phyloP scores from a whole-genome alignment of 2,888 invertebrate species.

The Bellardia pandia region DNA sequence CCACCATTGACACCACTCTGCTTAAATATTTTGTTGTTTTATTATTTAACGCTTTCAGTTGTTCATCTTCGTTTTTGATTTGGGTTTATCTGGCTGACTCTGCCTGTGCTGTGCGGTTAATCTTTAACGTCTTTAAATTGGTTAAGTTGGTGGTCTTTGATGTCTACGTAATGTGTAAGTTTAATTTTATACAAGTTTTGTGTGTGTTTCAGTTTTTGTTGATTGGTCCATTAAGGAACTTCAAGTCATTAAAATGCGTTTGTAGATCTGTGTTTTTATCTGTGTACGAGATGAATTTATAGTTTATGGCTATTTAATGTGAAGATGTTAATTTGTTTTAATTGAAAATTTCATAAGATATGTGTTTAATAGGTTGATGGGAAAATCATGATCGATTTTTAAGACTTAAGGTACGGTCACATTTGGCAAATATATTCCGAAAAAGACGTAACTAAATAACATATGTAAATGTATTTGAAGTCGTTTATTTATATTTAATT shows the following conservation, averaged over 20 bases:
- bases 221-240: conserved; percentile 1
- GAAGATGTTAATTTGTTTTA: conserved; percentile 22
- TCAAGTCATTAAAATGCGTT: background rate
- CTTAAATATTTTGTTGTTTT: conserved; percentile 34
- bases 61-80: conserved; percentile 13
- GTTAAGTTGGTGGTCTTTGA: conserved; percentile 7
- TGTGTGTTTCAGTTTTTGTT: background rate
- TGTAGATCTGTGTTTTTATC: background rate
- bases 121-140: background rate
- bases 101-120: background rate
- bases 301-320: conserved; percentile 19
- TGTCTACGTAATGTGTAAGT: conserved; percentile 5
- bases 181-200: background rate
- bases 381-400: conserved; percentile 10
- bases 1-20: conserved; percentile 50
- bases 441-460: too few relatives aligned
- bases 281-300: conserved; percentile 12
- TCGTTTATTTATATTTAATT: too few relatives aligned
- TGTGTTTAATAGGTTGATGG: conserved; percentile 1
- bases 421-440: too few relatives aligned
- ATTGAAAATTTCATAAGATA: conserved; percentile 7
- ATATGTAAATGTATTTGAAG: too few relatives aligned
- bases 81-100: conserved; percentile 17
- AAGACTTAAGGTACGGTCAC: background rate
- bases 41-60: conserved; percentile 44